Evolutionary conservation across 2,113 vertebrate genomes (phyloP).

Genomic region (Calidris pygmaea): DNA sequence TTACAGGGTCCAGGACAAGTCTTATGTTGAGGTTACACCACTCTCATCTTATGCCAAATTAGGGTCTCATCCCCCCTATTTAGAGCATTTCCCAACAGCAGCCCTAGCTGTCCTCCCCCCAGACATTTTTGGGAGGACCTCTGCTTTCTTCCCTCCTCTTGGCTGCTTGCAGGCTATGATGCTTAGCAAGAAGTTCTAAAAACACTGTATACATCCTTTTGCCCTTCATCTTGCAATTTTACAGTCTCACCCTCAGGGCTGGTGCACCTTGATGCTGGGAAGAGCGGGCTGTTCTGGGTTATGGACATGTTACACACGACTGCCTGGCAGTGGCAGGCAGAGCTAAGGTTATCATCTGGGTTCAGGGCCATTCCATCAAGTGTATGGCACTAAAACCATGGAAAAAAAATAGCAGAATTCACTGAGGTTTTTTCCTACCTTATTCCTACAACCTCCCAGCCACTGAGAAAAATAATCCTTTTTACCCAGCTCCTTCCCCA

Average conservation of each 20-base stretch:
- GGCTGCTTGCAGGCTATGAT: not conserved
- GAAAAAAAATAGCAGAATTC: not conserved
- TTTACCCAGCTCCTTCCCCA: not conserved
- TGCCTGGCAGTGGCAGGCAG: accelerated
- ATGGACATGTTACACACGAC: not conserved
- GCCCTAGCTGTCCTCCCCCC: not conserved
- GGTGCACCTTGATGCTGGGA: not conserved
- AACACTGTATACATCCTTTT: not conserved
- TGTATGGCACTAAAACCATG: not conserved
- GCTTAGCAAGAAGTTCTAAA: not conserved
- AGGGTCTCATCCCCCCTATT: not conserved
- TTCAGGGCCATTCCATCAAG: not conserved
- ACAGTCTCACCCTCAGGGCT: not conserved
- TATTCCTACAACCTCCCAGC: not conserved
- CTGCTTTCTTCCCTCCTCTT: not conserved
- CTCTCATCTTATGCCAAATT: not conserved
- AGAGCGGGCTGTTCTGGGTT: not conserved
- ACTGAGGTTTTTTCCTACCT: not conserved
- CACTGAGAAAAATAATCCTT: not conserved
- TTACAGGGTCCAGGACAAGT: not conserved
- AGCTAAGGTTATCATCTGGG: not conserved
- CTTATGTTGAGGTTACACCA: not conserved
- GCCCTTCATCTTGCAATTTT: not conserved
- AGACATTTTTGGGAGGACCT: not conserved
- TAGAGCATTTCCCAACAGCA: not conserved